phyloP scores from a whole-genome alignment of 2,888 invertebrate species.

The Pantelozetes paolii region DNA sequence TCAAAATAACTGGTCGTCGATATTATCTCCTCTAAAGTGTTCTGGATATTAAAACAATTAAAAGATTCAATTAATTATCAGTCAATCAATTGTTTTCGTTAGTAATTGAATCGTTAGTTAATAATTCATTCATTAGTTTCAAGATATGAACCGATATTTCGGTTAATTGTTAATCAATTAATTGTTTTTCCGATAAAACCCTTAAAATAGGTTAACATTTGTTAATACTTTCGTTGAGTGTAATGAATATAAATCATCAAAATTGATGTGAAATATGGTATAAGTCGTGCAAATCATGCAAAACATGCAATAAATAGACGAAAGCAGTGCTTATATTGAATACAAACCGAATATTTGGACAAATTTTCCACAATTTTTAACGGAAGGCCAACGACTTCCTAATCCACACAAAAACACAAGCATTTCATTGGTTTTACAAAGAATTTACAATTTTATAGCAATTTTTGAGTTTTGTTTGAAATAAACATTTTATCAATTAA shows the following conservation, averaged over 20 bases:
- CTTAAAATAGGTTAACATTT: background rate
- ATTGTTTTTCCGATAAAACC: too few species aligned
- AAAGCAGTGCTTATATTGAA: constrained; percentile 8
- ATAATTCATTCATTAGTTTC: background rate
- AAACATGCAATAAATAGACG: constrained; percentile 28
- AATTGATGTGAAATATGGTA: background rate
- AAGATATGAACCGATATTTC: too few species aligned
- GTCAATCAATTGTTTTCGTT: too few species aligned
- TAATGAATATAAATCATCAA: background rate
- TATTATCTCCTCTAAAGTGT: constrained; percentile 77
- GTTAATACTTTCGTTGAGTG: background rate
- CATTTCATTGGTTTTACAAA: constrained; percentile 10
- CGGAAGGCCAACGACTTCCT: constrained; percentile 47
- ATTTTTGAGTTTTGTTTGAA: too few species aligned
- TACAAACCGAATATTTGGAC: constrained; percentile 48
- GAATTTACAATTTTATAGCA: background rate
- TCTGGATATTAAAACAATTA: constrained; percentile 66
- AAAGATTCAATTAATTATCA: background rate
- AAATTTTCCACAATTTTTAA: constrained; percentile 46
- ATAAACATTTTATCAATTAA: too few species aligned
- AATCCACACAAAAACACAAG: constrained; percentile 41
- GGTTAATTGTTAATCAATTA: too few species aligned
- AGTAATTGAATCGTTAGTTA: too few species aligned
- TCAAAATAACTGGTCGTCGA: constrained; percentile 91
- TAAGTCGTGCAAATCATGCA: constrained; percentile 10